A percentile compares a stretch with the other conserved stretches of the same genome.
Evolutionary conservation across 2,797 vertebrate genomes (phyloP).

Genomic region (Choloepus didactylus): DNA sequence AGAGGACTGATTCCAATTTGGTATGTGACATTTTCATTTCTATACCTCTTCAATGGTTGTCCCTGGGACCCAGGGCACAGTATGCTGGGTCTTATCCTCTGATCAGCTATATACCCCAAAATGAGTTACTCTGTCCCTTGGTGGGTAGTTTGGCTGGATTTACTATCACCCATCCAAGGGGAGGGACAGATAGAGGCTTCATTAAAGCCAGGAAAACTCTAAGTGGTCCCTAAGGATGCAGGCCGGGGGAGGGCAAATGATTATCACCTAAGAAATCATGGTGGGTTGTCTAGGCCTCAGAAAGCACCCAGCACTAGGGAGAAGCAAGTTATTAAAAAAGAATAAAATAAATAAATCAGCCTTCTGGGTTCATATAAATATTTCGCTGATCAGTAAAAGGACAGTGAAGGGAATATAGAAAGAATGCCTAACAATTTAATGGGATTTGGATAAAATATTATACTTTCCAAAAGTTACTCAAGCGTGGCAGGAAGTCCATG

Average conservation of each 20-base stretch:
- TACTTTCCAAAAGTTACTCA: constrained; percentile 70
- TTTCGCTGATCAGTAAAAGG: constrained; percentile 66
- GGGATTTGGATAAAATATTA: constrained; percentile 68
- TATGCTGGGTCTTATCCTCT: background rate
- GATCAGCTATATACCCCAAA: background rate
- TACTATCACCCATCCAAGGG: constrained; percentile 5
- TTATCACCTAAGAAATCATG: constrained; percentile 72
- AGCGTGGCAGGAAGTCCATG: constrained; percentile 39
- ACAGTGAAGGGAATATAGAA: constrained; percentile 76
- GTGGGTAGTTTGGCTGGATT: background rate
- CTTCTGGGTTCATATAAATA: constrained; percentile 79
- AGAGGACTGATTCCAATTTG: background rate
- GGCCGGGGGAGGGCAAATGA: constrained; percentile 8
- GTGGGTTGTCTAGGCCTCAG: background rate
- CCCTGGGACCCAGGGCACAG: background rate
- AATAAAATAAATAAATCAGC: constrained; percentile 81
- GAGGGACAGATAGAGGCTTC: constrained; percentile 30
- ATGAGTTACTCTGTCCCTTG: background rate
- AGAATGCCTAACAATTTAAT: background rate
- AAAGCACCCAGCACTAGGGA: constrained; percentile 68
- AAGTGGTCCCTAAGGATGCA: constrained; percentile 42
- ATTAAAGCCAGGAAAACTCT: background rate
- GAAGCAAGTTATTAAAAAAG: constrained; percentile 76
- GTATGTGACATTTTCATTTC: background rate
- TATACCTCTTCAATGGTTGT: background rate